Evolutionary conservation across 2,113 vertebrate species (phyloP).

Genomic region (Cinclus cinclus): DNA sequence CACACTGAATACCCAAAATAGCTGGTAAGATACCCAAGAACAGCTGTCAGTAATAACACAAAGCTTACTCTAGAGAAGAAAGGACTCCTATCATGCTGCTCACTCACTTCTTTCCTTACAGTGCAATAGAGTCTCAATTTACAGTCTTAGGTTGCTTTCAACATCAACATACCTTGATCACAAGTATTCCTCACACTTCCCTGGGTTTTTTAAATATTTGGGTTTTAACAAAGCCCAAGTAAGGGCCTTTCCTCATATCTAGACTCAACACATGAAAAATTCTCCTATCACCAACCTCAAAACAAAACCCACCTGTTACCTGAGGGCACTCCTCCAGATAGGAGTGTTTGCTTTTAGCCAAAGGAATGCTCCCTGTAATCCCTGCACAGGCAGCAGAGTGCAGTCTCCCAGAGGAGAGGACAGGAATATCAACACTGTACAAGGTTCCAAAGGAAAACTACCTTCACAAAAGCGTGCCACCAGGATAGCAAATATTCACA

Average conservation of each 20-base stretch:
- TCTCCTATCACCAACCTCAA: background rate
- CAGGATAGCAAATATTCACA: rapidly evolving
- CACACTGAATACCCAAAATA: background rate
- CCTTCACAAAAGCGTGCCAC: background rate
- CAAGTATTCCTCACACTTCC: background rate
- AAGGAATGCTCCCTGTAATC: background rate
- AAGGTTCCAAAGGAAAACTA: background rate
- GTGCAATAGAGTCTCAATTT: background rate
- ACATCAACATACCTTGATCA: background rate
- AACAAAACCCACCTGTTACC: background rate
- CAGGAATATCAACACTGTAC: background rate
- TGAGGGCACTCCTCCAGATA: background rate
- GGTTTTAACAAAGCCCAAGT: background rate
- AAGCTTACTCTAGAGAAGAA: background rate
- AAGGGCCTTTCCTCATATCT: background rate
- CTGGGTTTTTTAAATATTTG: background rate
- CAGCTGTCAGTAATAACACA: background rate
- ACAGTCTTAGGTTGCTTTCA: background rate
- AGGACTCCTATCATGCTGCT: background rate
- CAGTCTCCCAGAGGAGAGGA: background rate
- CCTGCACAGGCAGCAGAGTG: background rate
- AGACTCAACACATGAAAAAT: background rate
- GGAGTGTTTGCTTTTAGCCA: background rate
- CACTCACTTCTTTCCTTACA: background rate
- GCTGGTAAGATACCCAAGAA: background rate